These are phyloP conservation scores for Sisyra terminalis DNA, from an alignment of 2,888 invertebrate species.

Conservation along the genomic window DNA sequence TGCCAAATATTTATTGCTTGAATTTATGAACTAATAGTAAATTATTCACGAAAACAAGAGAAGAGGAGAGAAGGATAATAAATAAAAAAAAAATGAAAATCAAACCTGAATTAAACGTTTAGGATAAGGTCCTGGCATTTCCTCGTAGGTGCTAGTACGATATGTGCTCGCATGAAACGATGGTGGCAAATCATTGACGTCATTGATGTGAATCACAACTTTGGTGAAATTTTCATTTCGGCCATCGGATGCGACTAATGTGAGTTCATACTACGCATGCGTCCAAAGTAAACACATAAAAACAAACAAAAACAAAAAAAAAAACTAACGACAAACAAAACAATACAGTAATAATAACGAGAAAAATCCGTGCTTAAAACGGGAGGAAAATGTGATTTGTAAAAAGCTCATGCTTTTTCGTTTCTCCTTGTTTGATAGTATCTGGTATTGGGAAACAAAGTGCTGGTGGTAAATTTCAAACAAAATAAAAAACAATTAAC, in stretches of 20 bases:
- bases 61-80: constrained; percentile 9
- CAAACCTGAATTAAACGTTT: constrained; percentile 54
- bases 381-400: not conserved
- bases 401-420: not conserved
- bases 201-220: constrained; percentile 65
- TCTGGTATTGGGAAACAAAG: constrained; percentile 1
- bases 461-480: not conserved
- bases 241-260: constrained; percentile 78
- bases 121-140: constrained; percentile 53
- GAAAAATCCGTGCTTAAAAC: not conserved
- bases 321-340: constrained; percentile 8
- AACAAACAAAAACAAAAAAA: constrained; percentile 15
- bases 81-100: constrained; percentile 19
- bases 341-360: not conserved
- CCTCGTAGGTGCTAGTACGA: constrained; percentile 57
- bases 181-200: constrained; percentile 83
- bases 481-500: constrained; percentile 6
- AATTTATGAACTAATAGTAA: too few species aligned
- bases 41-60: too few species aligned
- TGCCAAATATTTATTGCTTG: too few species aligned
- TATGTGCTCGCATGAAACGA: constrained; percentile 56
- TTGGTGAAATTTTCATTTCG: constrained; percentile 77
- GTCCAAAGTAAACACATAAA: constrained; percentile 18
- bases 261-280: constrained; percentile 66
- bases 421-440: not conserved